Evolutionary conservation across 2,113 vertebrate genomes (phyloP), one percentile per base, ranked within the genome.

Genomic region (Nibea albiflora): DNA sequence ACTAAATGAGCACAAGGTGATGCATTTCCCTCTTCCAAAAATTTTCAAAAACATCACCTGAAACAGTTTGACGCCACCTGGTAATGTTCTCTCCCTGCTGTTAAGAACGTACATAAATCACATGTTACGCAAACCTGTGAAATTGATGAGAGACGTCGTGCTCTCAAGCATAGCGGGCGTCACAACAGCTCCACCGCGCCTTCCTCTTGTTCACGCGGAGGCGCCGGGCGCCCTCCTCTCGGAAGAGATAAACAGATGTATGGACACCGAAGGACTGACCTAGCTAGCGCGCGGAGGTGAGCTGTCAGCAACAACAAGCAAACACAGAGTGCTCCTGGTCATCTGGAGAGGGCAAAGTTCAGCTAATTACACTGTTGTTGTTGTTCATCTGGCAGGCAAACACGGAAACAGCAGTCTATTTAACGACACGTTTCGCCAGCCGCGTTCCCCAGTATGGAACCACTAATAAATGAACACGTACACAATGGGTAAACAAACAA

Each of bases 231-330:
- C 46, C 69, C 75, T 67, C 68, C 66, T 81, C 35, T 71, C 46
- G 57, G 84, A 62, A 9, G 47, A 84, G 76, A 85, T 84, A 86
- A 91, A 89, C 88, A 90, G 86, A 91, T 91, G 90, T 44, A 86
- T 26, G 26, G 76, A 50, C 81, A 80, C 74, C 24, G 65, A 85
- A 85, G 69, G 65, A 73, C 61, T 85, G 88, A 87, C 87, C 88
- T 52, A 65, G 73, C 81, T 75, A 15, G 79, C 89, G n/a, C 26
- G 11, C 77, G 78, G 87, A 90, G 90, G 90, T 90, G 85, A 88
- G 76, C 81, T 90, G 87, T 86, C 84, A 88, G 81, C 77, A 86
- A 74, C 88, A 86, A 87, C 91, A 92, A 84, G 75, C 72, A 84
- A 91, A 84, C 87, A 71, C 47, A 28, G 54, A 67, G 80, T 39